These are phyloP conservation scores for Microcebus lehilahytsara DNA, from an alignment of 2,113 vertebrate genomes.

Conservation along the genomic window DNA sequence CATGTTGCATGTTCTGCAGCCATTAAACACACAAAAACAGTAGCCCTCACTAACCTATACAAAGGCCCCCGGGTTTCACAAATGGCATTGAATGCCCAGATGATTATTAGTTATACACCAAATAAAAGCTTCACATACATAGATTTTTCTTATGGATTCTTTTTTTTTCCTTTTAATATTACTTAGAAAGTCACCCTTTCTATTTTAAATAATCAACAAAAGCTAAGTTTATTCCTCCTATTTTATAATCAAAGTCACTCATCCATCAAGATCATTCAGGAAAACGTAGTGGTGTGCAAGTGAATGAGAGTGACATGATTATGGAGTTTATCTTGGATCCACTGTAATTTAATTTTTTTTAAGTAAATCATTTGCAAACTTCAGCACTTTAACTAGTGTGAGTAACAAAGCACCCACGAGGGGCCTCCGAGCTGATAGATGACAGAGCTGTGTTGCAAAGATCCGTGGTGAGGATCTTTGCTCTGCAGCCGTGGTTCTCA, in stretches of 20 bases:
- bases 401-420: background rate
- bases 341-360: background rate
- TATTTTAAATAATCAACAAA: background rate
- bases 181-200: background rate
- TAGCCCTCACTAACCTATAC: background rate
- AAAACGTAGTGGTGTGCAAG: background rate
- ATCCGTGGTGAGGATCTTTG: background rate
- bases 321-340: background rate
- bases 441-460: rapidly evolving
- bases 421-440: background rate
- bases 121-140: background rate
- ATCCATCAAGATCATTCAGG: background rate
- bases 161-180: background rate
- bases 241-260: background rate
- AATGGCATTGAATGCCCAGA: background rate
- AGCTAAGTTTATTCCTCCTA: background rate
- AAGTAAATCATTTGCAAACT: slow-evolving; percentile 18
- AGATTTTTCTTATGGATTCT: background rate
- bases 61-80: background rate
- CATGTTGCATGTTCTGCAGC: background rate
- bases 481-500: background rate
- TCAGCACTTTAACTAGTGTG: background rate
- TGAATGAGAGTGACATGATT: background rate
- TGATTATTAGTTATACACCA: background rate
- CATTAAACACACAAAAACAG: background rate